phyloP scores from a whole-genome alignment of 1,140 invertebrate genomes.

The Scaptomyza montana region DNA sequence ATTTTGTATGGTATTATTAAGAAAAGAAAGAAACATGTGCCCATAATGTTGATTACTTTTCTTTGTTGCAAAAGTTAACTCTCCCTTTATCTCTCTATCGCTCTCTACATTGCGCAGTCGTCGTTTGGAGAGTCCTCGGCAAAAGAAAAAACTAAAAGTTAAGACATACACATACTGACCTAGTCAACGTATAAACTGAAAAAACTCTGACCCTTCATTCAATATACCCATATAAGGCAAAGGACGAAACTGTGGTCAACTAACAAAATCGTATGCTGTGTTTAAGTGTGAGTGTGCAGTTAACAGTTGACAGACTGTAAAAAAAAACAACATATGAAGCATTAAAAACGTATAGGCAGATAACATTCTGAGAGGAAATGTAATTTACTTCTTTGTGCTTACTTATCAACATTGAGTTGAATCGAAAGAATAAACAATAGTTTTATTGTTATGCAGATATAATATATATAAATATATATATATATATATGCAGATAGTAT shows the following conservation, averaged over 20 bases:
- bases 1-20: no score
- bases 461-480: no score
- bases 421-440: background rate
- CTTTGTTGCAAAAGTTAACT: conserved; percentile 46
- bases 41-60: conserved; percentile 15
- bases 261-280: background rate
- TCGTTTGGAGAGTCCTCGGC: conserved; percentile 19
- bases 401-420: background rate
- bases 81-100: background rate
- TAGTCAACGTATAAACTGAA: conserved; percentile 61
- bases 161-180: conserved; percentile 72
- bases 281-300: conserved; percentile 13
- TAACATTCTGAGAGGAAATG: background rate
- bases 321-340: no score
- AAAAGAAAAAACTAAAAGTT: conserved; percentile 40
- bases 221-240: conserved; percentile 73
- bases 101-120: conserved; percentile 54
- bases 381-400: background rate
- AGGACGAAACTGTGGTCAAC: conserved; percentile 7
- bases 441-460: background rate
- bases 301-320: background rate
- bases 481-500: no score
- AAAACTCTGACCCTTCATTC: conserved; percentile 28
- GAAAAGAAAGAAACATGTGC: background rate
- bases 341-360: background rate